Evolutionary conservation across 2,113 vertebrate genomes (phyloP), one percentile per base, ranked within the genome.

Genomic region (Cheilinus undulatus): DNA sequence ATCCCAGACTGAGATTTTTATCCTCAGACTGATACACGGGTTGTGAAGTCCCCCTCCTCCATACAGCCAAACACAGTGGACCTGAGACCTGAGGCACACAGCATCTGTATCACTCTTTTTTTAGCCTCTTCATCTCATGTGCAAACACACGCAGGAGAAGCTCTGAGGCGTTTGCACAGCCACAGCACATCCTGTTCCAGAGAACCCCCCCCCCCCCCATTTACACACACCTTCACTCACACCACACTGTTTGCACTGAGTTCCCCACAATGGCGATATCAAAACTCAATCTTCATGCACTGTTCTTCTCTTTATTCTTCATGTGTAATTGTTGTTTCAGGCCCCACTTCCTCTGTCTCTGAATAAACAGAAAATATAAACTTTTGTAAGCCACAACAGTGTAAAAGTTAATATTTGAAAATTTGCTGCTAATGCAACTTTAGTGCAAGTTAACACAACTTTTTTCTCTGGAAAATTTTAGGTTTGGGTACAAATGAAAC

Each of bases 141-240:
- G 75, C 79, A 92, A 88, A 87, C 81, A 87, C 58, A 56, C 70
- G 69, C 40, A 74, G 63, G 66, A 80, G 30, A 67, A 43, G 49
- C 58, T 76, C 61, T 75, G 24, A 66, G 81, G 36, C 53, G 65
- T 88, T 87, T 90, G 76, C 83, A 80, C 81, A 78, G 69, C 78
- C 76, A 77, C 38, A 52, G 57, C 17, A 71, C 82, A 92, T 92
- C 90, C 90, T 89, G 85, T 86, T 92, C 76, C 64, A 74, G 8
- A 76, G 65, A 66, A 58, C 17, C 24, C 49, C 68, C 64, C 57
- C 40, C 26, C 17, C 36, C 45, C 30, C 17, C 38, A 69, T 42
- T 26, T 42, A 52, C 60, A 64, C 51, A 74, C 12, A 8, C 56
- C 66, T 51, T 14, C 11, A 1, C 30, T 65, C 52, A 15, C 12